Percentiles rank a stretch among this genome's conserved stretches.
phyloP scores from a whole-genome alignment of 2,113 vertebrate genomes.

The Illadopsis cleaveri region DNA sequence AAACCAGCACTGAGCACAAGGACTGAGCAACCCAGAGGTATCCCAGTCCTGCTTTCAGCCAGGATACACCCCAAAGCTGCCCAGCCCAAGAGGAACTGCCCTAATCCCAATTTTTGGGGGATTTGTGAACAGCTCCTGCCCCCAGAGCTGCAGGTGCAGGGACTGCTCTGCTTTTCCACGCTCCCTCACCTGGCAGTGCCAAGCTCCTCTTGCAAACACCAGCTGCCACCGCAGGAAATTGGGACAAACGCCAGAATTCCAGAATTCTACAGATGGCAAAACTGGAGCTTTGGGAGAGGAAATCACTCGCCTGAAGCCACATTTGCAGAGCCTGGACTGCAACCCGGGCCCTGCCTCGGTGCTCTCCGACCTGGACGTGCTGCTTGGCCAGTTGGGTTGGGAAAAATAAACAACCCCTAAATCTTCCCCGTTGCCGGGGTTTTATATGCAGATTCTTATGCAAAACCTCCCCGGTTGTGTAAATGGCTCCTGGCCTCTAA shows the following conservation, averaged over 20 bases:
- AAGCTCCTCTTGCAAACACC: not conserved
- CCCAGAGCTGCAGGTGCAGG: not conserved
- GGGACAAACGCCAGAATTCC: not conserved
- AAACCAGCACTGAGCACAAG: not conserved
- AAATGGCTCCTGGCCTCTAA: slow-evolving; percentile 54
- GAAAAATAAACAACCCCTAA: not conserved
- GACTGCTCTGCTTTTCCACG: not conserved
- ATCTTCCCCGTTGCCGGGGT: not conserved
- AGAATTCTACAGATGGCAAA: not conserved
- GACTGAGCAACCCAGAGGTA: not conserved
- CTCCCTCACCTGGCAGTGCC: not conserved
- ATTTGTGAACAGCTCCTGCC: not conserved
- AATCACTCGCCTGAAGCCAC: not conserved
- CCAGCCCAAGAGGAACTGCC: not conserved
- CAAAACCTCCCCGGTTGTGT: slow-evolving; percentile 27
- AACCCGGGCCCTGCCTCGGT: not conserved
- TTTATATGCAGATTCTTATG: slow-evolving; percentile 20
- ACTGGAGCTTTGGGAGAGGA: not conserved
- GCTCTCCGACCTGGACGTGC: fast-evolving
- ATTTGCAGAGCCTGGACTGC: not conserved
- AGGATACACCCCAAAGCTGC: not conserved
- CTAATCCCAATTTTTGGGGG: fast-evolving
- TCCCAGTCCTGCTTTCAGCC: not conserved
- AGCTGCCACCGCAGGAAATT: not conserved
- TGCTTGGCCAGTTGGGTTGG: not conserved